Conservation (phyloP, 2,888 invertebrate genomes). For the Deroplatys truncata region DNA sequence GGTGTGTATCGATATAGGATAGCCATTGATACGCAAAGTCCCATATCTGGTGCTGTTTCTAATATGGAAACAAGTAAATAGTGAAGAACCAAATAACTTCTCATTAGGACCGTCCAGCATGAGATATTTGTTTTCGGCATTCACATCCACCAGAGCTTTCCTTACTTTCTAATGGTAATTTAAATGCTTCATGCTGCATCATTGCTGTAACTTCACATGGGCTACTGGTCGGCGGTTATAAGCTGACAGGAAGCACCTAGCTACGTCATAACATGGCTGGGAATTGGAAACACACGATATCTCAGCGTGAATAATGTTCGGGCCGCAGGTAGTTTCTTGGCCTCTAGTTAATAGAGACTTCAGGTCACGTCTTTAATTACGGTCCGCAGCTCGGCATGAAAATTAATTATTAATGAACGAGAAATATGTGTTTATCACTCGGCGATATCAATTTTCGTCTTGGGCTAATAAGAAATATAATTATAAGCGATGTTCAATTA, state of each 20-base stretch:
- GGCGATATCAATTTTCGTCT: slow-evolving; percentile 3
- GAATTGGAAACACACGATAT: neutral
- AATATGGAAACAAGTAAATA: no score
- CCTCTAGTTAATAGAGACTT: neutral
- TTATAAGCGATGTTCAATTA: slow-evolving; percentile 2
- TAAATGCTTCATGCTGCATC: no score
- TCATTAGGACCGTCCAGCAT: no score
- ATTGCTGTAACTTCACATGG: no score
- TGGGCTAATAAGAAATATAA: slow-evolving; percentile 5
- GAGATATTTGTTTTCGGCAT: no score
- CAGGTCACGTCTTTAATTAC: slow-evolving; percentile 6
- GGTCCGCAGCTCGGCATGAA: neutral
- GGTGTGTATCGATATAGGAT: no score
- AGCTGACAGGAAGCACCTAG: neutral
- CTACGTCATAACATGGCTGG: neutral
- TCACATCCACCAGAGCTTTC: no score
- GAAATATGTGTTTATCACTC: slow-evolving; percentile 1
- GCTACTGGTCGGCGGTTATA: no score
- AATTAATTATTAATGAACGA: slow-evolving; percentile 10
- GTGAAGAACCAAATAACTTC: no score
- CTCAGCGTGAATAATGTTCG: neutral
- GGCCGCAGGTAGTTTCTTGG: neutral
- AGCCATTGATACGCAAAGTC: no score
- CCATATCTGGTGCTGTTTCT: no score
- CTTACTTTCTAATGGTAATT: no score